Evolutionary conservation across 2,888 invertebrate genomes (phyloP), one percentile per base, ranked within the genome.

Genomic region (Lepetodrilus schrolli): DNA sequence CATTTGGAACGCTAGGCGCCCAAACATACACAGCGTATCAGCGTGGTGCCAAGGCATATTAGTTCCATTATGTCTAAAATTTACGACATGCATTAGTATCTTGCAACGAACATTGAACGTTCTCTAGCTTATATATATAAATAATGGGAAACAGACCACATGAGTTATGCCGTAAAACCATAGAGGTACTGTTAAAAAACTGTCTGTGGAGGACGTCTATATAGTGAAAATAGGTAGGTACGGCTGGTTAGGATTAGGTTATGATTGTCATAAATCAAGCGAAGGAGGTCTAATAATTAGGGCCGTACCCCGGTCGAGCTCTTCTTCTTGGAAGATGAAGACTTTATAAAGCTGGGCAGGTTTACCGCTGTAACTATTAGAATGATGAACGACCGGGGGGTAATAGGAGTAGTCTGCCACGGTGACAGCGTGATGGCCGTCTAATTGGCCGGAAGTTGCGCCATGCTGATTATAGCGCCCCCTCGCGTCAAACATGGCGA

Each of bases 381-480:
- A 26, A 4, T 50, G 50, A 50, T 21, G 20, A 34, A 58, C 58
- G 26, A 30, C 17, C 26, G 17, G 8, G 5, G 26, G 10, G 43
- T 7, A 43, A 4, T 13, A 43, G 43, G 43, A 13, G n/a, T 17
- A 43, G 43, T 43, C 30, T 17, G 7, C n/a, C 58, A 13, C 26
- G 8, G 58, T 58, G 26, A 58, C 58, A n/a, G 26, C 58, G 58
- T 30, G 30, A 23, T 58, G 58, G 30, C 34, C 58, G 2, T 17
- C 58, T 58, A 58, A 58, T 58, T 58, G 58, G 58, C 58, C 58
- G 58, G 58, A 58, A 58, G 58, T 58, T 58, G 58, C 58, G 58
- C 58, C 58, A 58, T 58, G 58, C 58, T 58, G 58, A 30, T 58
- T 58, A 58, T 58, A 17, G 58, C 26, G 58, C 58, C 30, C 26